Evolutionary conservation across 2,888 invertebrate species (phyloP), one percentile per base, ranked within the genome.

Genomic region (Geophilus truncorum): DNA sequence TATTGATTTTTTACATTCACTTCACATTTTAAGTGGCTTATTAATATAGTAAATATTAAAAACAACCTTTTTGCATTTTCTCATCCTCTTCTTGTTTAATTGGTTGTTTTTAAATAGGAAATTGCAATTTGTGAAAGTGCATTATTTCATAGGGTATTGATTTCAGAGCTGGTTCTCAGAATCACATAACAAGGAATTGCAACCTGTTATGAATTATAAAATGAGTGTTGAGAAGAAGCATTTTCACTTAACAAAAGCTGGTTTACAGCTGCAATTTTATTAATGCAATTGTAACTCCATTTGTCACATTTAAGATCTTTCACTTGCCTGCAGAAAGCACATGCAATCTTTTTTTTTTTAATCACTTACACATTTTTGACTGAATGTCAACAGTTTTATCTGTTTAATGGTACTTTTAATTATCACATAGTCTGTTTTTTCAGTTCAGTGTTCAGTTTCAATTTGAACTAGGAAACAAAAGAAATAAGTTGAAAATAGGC

Each of bases 351-450:
- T n/a, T n/a, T n/a, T 18, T 4, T 57, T 57, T 62, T 25, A 62
- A 62, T 62, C 23, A 23, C 28, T 62, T 62, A 28, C 23, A 25
- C 28, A 62, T 9, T 25, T 62, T 62, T 28, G 62, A 62, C 62
- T 62, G 21, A 62, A 62, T n/a, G 45, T 45, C 45, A 62, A 62
- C 62, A 25, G 62, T 62, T 62, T 62, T 28, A 62, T 62, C 28
- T 62, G 62, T 62, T n/a, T 62, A 62, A 62, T 62, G 62, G 62
- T 62, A 62, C 28, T 62, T 62, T 62, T 62, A 62, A 62, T 62
- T 62, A 62, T 62, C 62, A 62, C 62, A 62, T 62, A 62, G 25
- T 62, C 62, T 62, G 7, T 15, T 62, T 23, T 62, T 15, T 3
- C 57, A 57, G 23, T 23, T 62, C 62, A 62, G 45, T 45, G 45